Evolutionary conservation across 2,888 invertebrate genomes (phyloP).

Genomic region (Gastrophysa polygoni): DNA sequence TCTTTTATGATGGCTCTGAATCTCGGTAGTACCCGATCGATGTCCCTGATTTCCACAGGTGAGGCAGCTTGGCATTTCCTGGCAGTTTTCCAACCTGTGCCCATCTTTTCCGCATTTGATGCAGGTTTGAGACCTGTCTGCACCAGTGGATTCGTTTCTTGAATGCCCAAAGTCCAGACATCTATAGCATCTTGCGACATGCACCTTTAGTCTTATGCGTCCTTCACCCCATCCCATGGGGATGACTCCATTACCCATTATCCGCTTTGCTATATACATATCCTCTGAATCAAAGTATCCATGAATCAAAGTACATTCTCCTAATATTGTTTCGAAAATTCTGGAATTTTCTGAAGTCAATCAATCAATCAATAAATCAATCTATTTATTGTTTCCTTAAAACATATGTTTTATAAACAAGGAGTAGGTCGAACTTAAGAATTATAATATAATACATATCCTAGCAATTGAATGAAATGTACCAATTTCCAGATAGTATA

Average conservation of each 20-base stretch:
- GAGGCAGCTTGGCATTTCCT: not conserved
- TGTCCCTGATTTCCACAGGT: constrained; percentile 7
- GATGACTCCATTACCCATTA: not conserved
- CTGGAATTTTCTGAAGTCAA: too few relatives aligned
- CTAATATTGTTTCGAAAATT: too few relatives aligned
- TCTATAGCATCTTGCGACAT: constrained; percentile 5
- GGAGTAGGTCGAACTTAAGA: too few relatives aligned
- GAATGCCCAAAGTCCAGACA: constrained; percentile 16
- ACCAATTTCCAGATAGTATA: too few relatives aligned
- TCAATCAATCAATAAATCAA: too few relatives aligned
- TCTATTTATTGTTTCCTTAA: too few relatives aligned
- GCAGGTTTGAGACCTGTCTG: constrained; percentile 9
- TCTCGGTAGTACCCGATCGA: constrained; percentile 10
- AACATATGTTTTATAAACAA: too few relatives aligned
- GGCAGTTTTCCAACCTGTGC: constrained; percentile 14
- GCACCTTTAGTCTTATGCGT: not conserved
- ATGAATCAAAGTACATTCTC: too few relatives aligned
- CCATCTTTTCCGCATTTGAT: constrained; percentile 18
- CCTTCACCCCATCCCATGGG: not conserved
- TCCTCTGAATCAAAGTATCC: too few relatives aligned
- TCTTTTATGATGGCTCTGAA: constrained; percentile 2
- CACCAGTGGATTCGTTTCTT: constrained; percentile 1
- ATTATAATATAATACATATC: too few relatives aligned
- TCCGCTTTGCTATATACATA: not conserved
- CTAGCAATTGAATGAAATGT: too few relatives aligned